Base-by-base conservation (phyloP, 2,797 vertebrate genomes). In the Tolypeutes matacus region DNA sequence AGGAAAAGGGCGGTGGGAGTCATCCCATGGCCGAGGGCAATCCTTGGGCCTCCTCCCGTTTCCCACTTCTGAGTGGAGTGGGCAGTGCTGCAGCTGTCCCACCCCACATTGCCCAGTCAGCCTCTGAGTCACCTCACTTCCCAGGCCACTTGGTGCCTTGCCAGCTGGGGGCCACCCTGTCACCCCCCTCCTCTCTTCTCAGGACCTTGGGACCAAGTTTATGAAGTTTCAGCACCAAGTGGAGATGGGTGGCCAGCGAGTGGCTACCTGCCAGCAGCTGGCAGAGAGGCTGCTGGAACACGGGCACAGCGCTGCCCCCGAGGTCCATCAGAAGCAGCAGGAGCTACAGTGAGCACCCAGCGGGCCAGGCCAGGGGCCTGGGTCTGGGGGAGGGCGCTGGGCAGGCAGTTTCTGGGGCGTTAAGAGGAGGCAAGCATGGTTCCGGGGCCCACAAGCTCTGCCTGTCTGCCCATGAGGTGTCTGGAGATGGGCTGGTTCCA, bases 171-270 rank as follows among this genome's bases (percentile, higher is more conserved):
- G 8, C 56, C 82, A 58, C 31, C 42, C 23, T 34, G 31, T 80
- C 70, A 58, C 58, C 95, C 27, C 27, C 1, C n/a, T 34, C 56
- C 27, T 82, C 53, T 91, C 36, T 87, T 39, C 87, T 97, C 95
- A 99, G 99, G 97, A 98, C 97, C 98, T 99, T 80, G 96, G 96
- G 80, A 98, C 98, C 91, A 98, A 98, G 97, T 99, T 99, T 73
- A 97, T 98, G 51, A 98, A 97, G 0, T 99, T 99, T 96, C 98
- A 96, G 93, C 98, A 97, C 96, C 99, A 99, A 96, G 75, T 99
- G 96, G 98, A 99, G 83, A 97, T 98, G 27, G 98, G 98, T 62
- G 97, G 97, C 87, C 98, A 98, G 92, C 97, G 98, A 77, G 96
- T 99, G 94, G 96, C 97, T 58, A 94, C 92, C 93, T 99, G 98